phyloP scores from a whole-genome alignment of 2,888 invertebrate genomes.

The Drosophila nigricruria region DNA sequence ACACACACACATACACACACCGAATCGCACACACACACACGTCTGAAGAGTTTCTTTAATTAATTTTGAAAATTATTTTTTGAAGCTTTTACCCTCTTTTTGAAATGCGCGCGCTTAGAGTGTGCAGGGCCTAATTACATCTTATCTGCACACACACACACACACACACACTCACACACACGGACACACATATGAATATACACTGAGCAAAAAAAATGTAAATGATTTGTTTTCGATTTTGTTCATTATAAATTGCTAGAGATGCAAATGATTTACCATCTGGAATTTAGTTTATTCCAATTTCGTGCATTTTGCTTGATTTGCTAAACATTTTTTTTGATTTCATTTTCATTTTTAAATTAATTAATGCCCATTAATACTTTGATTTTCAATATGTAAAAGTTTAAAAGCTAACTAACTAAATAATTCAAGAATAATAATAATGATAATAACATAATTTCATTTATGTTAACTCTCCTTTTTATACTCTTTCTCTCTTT shows the following conservation, averaged over 20 bases:
- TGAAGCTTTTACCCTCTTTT: constrained; percentile 28
- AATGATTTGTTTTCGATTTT: constrained; percentile 21
- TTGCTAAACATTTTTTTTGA: constrained; percentile 29
- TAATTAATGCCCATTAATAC: constrained; percentile 27
- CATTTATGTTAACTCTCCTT: constrained; percentile 55
- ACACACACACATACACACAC: constrained; percentile 23
- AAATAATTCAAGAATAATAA: constrained; percentile 19
- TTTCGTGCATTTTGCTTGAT: constrained; percentile 75
- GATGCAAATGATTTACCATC: constrained; percentile 19
- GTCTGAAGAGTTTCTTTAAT: constrained; percentile 47
- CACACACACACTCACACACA: background rate
- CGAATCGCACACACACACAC: constrained; percentile 16
- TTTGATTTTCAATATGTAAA: constrained; percentile 25
- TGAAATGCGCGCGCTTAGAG: constrained; percentile 45
- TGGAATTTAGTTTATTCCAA: constrained; percentile 45
- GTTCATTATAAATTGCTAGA: constrained; percentile 9
- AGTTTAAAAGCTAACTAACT: constrained; percentile 16
- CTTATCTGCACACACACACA: constrained; percentile 1
- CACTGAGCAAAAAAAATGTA: constrained; percentile 18
- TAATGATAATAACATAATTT: constrained; percentile 35
- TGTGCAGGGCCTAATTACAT: constrained; percentile 19
- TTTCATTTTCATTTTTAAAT: background rate
- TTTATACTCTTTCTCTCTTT: constrained; percentile 51
- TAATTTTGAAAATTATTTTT: constrained; percentile 23
- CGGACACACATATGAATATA: background rate